These are phyloP conservation scores for Zaprionus capensis DNA, from an alignment of 1,140 invertebrate species.

Conservation along the genomic window DNA sequence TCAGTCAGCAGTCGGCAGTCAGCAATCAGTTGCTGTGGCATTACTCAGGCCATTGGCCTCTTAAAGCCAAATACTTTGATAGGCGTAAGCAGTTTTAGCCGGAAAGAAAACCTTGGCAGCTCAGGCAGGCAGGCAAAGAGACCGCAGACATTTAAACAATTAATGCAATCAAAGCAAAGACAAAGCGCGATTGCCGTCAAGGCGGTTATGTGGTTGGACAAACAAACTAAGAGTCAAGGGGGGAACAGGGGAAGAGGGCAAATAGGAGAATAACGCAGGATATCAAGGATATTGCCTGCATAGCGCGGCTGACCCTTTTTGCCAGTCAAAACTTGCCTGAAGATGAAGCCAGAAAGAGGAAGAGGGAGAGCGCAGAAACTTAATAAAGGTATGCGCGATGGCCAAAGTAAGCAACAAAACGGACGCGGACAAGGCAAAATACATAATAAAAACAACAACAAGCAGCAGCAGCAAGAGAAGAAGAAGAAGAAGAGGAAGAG, in stretches of 20 bases:
- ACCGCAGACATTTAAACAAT: conserved; percentile 50
- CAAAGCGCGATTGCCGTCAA: conserved; percentile 43
- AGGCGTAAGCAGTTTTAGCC: conserved; percentile 4
- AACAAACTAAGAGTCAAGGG: background rate
- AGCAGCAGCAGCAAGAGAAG: conserved; percentile 7
- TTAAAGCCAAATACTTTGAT: conserved; percentile 26
- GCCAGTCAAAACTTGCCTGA: conserved; percentile 52
- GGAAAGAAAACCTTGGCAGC: conserved; percentile 1
- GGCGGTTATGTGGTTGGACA: conserved; percentile 17
- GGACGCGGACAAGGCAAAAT: background rate
- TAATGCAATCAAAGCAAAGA: conserved; percentile 57
- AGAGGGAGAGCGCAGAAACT: conserved; percentile 44
- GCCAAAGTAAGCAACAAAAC: conserved; percentile 71
- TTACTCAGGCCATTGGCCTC: background rate
- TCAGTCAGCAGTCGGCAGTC: background rate
- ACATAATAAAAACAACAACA: conserved; percentile 12
- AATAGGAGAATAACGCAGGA: too few relatives aligned
- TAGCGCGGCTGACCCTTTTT: conserved; percentile 30
- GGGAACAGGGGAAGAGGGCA: background rate
- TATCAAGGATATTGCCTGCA: background rate
- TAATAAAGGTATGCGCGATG: conserved; percentile 68
- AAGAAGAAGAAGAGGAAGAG: background rate
- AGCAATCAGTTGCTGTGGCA: background rate
- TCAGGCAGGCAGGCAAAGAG: background rate
- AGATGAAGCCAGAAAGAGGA: conserved; percentile 14